Evolutionary conservation across 1,140 invertebrate species (phyloP).

Genomic region (Diploscapter pachys): DNA sequence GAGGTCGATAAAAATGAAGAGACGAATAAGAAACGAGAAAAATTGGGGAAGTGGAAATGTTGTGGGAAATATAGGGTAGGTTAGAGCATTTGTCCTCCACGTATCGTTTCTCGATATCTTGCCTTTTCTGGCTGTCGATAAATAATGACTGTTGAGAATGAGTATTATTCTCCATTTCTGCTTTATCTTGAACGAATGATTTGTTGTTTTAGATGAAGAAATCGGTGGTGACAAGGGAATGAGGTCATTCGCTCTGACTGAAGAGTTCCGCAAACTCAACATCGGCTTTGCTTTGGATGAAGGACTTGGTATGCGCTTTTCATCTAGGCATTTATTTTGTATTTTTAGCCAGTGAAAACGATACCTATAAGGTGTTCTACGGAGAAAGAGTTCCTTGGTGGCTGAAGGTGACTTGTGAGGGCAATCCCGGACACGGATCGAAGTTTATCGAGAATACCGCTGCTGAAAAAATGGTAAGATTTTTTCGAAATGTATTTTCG

Average conservation of each 20-base stretch:
- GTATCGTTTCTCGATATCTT: no score
- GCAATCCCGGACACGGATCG: slow-evolving; percentile 82
- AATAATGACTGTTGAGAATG: no score
- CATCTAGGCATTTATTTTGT: no score
- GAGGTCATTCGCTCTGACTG: slow-evolving; percentile 73
- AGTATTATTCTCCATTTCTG: no score
- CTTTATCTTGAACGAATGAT: no score
- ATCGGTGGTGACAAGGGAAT: slow-evolving; percentile 80
- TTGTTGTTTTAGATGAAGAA: slow-evolving; percentile 73
- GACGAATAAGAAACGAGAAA: no score
- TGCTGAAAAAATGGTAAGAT: slow-evolving; percentile 73
- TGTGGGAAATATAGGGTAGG: no score
- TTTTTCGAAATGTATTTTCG: neutral
- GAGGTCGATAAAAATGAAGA: no score
- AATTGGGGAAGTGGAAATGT: no score
- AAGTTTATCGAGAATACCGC: slow-evolving; percentile 75
- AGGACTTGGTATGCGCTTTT: slow-evolving; percentile 59
- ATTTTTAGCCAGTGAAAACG: slow-evolving; percentile 37
- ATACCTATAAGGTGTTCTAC: slow-evolving; percentile 72
- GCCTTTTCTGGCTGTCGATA: no score
- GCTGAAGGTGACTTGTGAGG: slow-evolving; percentile 70
- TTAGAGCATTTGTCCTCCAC: no score
- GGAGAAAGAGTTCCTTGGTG: slow-evolving; percentile 73
- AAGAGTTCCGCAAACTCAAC: slow-evolving; percentile 77
- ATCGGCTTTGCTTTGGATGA: slow-evolving; percentile 86